Conservation (phyloP, 2,113 vertebrate genomes). For the Galemys pyrenaicus region DNA sequence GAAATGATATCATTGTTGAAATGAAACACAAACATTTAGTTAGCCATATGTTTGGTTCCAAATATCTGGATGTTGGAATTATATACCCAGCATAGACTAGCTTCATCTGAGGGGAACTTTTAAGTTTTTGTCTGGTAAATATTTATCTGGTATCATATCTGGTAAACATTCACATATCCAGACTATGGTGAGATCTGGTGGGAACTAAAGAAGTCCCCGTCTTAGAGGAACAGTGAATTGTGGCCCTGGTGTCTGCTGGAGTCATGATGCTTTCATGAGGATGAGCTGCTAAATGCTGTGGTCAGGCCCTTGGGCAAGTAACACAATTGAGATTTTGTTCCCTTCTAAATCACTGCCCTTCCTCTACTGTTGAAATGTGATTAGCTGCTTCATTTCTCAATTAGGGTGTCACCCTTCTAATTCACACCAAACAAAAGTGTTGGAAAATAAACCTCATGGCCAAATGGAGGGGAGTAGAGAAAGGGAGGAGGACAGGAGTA, state of each 20-base stretch:
- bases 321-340: slow-evolving; percentile 32
- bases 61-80: not conserved
- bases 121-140: not conserved
- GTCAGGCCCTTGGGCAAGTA: slow-evolving; percentile 27
- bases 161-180: not conserved
- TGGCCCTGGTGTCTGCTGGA: not conserved
- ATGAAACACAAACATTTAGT: not conserved
- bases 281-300: not conserved
- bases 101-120: not conserved
- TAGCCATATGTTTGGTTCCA: not conserved
- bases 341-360: slow-evolving; percentile 50
- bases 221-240: not conserved
- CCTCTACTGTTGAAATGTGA: slow-evolving; percentile 65
- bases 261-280: not conserved
- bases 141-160: not conserved
- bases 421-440: slow-evolving; percentile 42
- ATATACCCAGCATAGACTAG: not conserved
- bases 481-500: not conserved
- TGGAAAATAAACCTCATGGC: slow-evolving; percentile 46
- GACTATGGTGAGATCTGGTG: not conserved
- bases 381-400: slow-evolving; percentile 44
- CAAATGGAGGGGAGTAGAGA: no score
- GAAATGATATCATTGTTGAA: not conserved
- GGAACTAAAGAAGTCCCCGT: not conserved
- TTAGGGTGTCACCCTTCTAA: slow-evolving; percentile 24